These are phyloP conservation scores for Papilio protenor DNA, from an alignment of 2,888 invertebrate species.

Conservation along the genomic window DNA sequence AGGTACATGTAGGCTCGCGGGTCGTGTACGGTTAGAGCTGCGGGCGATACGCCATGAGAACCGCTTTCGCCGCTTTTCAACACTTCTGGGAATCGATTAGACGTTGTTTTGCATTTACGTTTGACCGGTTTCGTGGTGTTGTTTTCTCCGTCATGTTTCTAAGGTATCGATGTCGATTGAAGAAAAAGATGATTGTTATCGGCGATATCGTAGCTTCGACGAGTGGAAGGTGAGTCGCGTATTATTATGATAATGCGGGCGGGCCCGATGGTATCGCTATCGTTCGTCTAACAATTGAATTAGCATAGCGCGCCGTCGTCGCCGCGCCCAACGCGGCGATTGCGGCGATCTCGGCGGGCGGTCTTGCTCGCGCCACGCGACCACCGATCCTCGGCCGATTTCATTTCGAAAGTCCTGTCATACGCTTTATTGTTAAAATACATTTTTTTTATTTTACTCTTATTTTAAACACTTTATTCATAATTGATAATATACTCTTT, in stretches of 20 bases:
- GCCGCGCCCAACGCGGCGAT: constrained; percentile 75
- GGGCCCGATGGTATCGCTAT: constrained; percentile 76
- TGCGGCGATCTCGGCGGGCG: constrained; percentile 73
- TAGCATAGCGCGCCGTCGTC: constrained; percentile 78
- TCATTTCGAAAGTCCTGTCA: constrained; percentile 56
- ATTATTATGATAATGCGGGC: constrained; percentile 82
- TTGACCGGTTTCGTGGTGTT: constrained; percentile 37
- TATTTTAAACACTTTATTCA: constrained; percentile 13
- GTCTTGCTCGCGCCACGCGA: constrained; percentile 76
- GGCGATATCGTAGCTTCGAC: constrained; percentile 65
- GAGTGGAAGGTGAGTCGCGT: constrained; percentile 76
- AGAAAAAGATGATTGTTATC: constrained; percentile 49
- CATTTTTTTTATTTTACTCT: neutral
- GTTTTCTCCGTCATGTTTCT: constrained; percentile 25
- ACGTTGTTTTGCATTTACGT: constrained; percentile 48
- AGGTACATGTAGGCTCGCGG: constrained; percentile 63
- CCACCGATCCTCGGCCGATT: constrained; percentile 62
- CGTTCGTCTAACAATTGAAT: constrained; percentile 81
- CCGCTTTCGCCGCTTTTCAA: constrained; percentile 81
- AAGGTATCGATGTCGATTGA: constrained; percentile 44
- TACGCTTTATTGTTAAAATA: constrained; percentile 45
- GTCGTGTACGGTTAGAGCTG: constrained; percentile 72
- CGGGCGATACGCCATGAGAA: constrained; percentile 72
- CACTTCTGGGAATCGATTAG: constrained; percentile 82
- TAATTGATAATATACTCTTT: constrained; percentile 15